Conservation (phyloP, 2,797 vertebrate genomes). For the Manis pentadactyla region DNA sequence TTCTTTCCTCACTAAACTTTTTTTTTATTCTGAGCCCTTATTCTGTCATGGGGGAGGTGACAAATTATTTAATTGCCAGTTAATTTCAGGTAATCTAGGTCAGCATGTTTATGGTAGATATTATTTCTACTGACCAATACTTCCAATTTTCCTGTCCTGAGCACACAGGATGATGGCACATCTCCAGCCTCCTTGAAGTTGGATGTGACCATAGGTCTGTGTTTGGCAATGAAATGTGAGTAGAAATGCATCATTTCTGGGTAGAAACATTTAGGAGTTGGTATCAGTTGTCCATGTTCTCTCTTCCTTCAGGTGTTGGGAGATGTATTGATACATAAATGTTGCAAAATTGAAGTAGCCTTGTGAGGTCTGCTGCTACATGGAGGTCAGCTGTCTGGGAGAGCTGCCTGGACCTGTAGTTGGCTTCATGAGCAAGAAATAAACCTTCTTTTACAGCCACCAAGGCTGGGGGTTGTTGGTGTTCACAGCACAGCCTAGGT, state of each 20-base stretch:
- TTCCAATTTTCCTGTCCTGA: background rate
- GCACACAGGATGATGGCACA: background rate
- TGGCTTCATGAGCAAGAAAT: background rate
- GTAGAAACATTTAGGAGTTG: background rate
- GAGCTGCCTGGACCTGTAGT: background rate
- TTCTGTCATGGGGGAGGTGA: background rate
- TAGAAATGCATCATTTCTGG: too few species aligned
- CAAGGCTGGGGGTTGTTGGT: background rate
- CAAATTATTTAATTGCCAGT: background rate
- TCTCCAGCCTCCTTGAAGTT: background rate
- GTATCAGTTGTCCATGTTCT: rapidly evolving
- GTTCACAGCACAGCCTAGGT: background rate
- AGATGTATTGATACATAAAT: background rate
- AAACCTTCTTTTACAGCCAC: background rate
- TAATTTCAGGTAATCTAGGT: background rate
- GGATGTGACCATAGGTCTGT: background rate
- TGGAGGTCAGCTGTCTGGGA: background rate
- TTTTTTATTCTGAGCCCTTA: background rate
- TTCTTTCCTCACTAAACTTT: background rate
- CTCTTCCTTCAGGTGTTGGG: background rate
- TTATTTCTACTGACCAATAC: background rate
- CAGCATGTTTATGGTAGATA: background rate
- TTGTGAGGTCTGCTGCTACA: rapidly evolving
- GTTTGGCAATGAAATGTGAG: background rate
- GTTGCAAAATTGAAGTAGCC: background rate